A percentile compares a stretch with the other conserved stretches of the same genome.
Conservation (phyloP, 2,888 invertebrate genomes). For the Drosophila barbarae region DNA sequence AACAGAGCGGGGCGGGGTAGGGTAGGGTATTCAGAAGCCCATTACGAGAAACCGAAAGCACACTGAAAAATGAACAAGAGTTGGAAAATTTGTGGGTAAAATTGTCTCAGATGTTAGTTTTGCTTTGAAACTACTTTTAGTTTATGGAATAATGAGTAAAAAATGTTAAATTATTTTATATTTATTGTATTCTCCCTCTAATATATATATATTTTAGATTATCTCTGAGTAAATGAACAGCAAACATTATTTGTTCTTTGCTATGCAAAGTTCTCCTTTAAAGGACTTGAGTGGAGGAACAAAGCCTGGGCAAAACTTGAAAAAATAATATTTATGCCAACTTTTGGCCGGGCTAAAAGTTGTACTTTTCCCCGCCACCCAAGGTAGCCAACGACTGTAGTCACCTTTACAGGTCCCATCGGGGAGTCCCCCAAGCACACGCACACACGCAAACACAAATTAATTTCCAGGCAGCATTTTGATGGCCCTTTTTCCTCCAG, state of each 20-base stretch:
- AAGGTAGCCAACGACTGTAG: neutral
- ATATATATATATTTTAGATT: neutral
- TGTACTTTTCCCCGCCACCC: neutral
- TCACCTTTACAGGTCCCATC: slow-evolving; percentile 33
- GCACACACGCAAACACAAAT: slow-evolving; percentile 21
- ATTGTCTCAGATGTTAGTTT: neutral
- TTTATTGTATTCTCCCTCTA: neutral
- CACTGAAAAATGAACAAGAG: neutral
- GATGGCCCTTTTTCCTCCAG: slow-evolving; percentile 33
- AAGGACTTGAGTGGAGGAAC: neutral
- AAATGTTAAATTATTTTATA: neutral
- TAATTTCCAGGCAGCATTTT: slow-evolving; percentile 41
- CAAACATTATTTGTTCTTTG: neutral
- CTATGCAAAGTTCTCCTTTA: neutral
- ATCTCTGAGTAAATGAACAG: neutral
- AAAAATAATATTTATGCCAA: slow-evolving; percentile 8
- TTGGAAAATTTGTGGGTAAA: slow-evolving; percentile 33
- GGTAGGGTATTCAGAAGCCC: slow-evolving; percentile 8
- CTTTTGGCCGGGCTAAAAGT: neutral
- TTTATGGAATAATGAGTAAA: neutral
- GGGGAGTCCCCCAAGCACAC: slow-evolving; percentile 39
- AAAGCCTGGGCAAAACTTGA: neutral
- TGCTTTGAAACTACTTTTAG: neutral
- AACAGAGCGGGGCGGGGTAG: neutral
- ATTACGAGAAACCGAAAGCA: slow-evolving; percentile 17